These are phyloP conservation scores for Eupithecia dodoneata DNA, from an alignment of 2,888 invertebrate species.

Conservation along the genomic window DNA sequence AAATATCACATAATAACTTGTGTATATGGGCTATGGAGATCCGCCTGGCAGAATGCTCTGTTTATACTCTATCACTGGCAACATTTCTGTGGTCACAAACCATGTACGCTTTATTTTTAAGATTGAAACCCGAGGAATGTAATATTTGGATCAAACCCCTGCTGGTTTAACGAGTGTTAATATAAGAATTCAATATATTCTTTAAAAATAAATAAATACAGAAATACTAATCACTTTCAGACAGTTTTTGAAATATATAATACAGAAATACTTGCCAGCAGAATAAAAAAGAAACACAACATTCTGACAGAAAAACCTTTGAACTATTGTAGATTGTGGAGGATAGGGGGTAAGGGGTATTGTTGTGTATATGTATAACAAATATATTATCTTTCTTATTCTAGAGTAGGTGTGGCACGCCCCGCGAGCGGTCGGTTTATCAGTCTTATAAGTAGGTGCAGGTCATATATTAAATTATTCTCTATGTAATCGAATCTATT, in stretches of 20 bases:
- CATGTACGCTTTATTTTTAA: no score
- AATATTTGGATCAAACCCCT: no score
- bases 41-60: slow-evolving; percentile 59
- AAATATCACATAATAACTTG: slow-evolving; percentile 75
- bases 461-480: slow-evolving; percentile 33
- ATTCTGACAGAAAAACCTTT: slow-evolving; percentile 58
- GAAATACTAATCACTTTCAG: no score
- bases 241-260: no score
- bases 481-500: background rate
- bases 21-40: slow-evolving; percentile 80
- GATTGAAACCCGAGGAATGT: no score
- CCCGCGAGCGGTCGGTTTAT: slow-evolving; percentile 64
- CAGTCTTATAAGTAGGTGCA: slow-evolving; percentile 71
- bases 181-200: no score
- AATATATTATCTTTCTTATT: slow-evolving; percentile 66
- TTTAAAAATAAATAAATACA: no score
- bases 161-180: no score
- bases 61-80: slow-evolving; percentile 41
- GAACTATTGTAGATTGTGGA: slow-evolving; percentile 80
- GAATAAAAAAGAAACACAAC: slow-evolving; percentile 54
- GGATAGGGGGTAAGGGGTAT: slow-evolving; percentile 65
- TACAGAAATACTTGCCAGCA: slow-evolving; percentile 12
- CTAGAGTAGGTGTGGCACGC: slow-evolving; percentile 70
- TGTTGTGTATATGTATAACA: slow-evolving; percentile 71
- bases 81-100: slow-evolving; percentile 4